Evolutionary conservation across 2,113 vertebrate genomes (phyloP), one percentile per base, ranked within the genome.

Genomic region (pig (Sus scrofa)): DNA sequence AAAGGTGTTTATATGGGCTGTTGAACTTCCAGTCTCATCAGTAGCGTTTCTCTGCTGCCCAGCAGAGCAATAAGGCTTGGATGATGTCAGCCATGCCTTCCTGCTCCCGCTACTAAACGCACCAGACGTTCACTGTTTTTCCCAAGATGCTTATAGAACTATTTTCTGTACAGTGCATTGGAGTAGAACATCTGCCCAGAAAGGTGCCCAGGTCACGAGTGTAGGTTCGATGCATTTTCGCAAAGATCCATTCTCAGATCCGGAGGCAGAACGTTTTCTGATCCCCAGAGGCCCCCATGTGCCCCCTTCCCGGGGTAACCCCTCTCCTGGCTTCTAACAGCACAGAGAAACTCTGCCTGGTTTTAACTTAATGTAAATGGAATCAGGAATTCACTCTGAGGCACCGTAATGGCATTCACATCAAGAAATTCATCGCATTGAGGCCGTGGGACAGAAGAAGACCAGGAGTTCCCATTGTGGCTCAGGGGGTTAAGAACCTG

Each of bases 221-320:
- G 60, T 11, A 50, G 65, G 37, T 62, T 11, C 0, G 1, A 24
- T 67, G 70, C 9, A 70, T 93, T 65, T 86, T 62, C 52, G 58
- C 95, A 52, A 92, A 77, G 81, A 37, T n/a, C 77, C 77, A 27
- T 58, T 18, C 67, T 75, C 74, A 37, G 82, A 79, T 74, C 77
- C 85, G 88, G 34, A 93, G 15, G 27, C 67, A 91, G 82, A 77
- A 39, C 16, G 27, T 39, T 85, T 75, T 60, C 52, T 71, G 65
- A 70, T 65, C 39, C 75, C 68, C 70, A 56, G 78, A 68, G 70
- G 32, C 9, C 26, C 39, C 19, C n/a, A 79, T 0, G 2, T 30
- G 52, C 44, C 71, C 81, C 60, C 54, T 92, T 86, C 58, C 84
- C 11, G 1, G 26, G 32, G 3, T 52, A 65, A 22, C 14, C 6